Evolutionary conservation across 2,797 vertebrate species (phyloP), one percentile per base, ranked within the genome.

Genomic region (Chromis chromis): DNA sequence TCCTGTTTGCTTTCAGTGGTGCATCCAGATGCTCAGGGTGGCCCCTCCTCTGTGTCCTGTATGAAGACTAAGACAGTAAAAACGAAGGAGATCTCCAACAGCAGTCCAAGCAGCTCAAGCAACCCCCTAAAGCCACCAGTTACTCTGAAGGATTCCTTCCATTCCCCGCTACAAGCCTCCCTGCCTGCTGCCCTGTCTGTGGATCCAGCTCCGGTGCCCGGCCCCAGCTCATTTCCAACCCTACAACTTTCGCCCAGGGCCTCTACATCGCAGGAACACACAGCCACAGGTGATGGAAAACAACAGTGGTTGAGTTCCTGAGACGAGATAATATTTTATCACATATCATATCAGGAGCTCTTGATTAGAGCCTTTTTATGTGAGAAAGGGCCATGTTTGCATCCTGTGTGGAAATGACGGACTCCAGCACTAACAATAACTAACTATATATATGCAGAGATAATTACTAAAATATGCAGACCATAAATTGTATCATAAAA

Each of bases 21-120:
- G 16, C 85, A 84, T 67, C 91, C 85, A 0, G 88, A 90, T 28
- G 85, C 88, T 58, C 93, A 91, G 24, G 86, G 92, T 0, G 83
- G 90, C 74, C 84, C 86, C 4, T 78, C 90, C 21, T 76, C 83
- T 60, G 88, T 89, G 22, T 83, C 85, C 39, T 86, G 86, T 54
- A 42, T 73, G 66, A 91, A 82, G 69, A 86, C 64, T 64, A 86
- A 81, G 78, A 22, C 40, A 0, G 9, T 49, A 31, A 84, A 85
- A 46, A 16, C 49, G 19, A 77, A 85, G 42, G 79, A 82, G 7
- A 79, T 63, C 21, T 63, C 78, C 3, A 78, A 86, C 40, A 54
- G 57, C 52, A 70, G 69, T 58, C 61, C 74, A 4, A 21, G 65
- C 21, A 63, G 60, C 36, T 74, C 81, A 0, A 54, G 68, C 10